A percentile compares a stretch with the other conserved stretches of the same genome.
These are phyloP conservation scores for Protula sp. DNA, from an alignment of 2,888 invertebrate species.

Conservation along the genomic window DNA sequence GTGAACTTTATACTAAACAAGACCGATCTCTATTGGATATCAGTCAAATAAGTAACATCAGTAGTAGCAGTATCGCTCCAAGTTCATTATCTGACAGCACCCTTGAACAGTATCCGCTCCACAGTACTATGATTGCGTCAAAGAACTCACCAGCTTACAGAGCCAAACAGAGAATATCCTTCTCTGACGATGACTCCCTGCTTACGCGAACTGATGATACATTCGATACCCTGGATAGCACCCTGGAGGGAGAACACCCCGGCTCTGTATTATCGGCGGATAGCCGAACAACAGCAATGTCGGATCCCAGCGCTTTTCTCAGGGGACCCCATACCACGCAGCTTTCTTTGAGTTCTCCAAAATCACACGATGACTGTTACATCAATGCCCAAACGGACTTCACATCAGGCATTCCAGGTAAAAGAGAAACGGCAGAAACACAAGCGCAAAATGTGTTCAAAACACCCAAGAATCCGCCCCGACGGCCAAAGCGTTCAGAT, in stretches of 20 bases:
- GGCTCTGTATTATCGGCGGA: background rate
- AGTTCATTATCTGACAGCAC: background rate
- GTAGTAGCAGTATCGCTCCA: background rate
- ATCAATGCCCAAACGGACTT: background rate
- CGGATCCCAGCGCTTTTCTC: slow-evolving; percentile 7
- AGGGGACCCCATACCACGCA: background rate
- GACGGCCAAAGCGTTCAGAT: background rate
- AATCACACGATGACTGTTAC: background rate
- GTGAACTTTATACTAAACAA: slow-evolving; percentile 15
- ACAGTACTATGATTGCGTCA: background rate
- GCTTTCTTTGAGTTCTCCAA: background rate
- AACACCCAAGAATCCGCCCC: background rate
- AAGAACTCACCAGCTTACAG: background rate
- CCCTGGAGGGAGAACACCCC: slow-evolving; percentile 8
- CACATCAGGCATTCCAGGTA: too few species aligned
- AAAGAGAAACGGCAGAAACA: too few species aligned
- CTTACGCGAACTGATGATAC: background rate
- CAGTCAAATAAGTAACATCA: slow-evolving; percentile 11
- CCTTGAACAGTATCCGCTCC: background rate
- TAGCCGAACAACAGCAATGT: background rate
- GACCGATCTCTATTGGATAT: slow-evolving; percentile 4
- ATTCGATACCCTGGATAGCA: background rate
- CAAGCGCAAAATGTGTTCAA: too few species aligned
- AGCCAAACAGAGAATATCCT: background rate
- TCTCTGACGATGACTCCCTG: background rate